Evolutionary conservation across 2,888 invertebrate species (phyloP).

Genomic region (Tipula vernalis): DNA sequence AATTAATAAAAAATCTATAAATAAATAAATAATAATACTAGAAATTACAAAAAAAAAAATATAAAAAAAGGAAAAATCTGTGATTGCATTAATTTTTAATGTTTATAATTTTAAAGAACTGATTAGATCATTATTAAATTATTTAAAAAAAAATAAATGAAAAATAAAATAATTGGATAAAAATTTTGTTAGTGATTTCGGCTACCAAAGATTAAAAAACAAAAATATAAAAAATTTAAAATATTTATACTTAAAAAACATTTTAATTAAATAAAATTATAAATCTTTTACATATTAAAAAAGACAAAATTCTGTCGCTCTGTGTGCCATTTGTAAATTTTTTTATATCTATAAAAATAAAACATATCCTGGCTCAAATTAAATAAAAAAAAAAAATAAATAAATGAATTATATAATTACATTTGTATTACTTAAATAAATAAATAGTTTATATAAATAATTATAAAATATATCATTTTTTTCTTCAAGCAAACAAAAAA

Average conservation of each 20-base stretch:
- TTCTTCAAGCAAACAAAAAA: neutral
- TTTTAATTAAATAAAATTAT: slow-evolving; percentile 31
- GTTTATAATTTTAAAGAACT: slow-evolving; percentile 20
- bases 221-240: slow-evolving; percentile 15
- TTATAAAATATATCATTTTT: neutral
- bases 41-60: slow-evolving; percentile 5
- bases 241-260: slow-evolving; percentile 17
- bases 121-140: slow-evolving; percentile 20
- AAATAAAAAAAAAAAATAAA: slow-evolving; percentile 5
- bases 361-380: slow-evolving; percentile 12
- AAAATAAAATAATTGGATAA: slow-evolving; percentile 10
- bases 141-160: slow-evolving; percentile 13
- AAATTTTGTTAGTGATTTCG: slow-evolving; percentile 17
- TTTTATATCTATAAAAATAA: slow-evolving; percentile 6
- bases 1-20: slow-evolving; percentile 12
- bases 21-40: neutral
- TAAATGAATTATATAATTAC: slow-evolving; percentile 12
- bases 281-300: slow-evolving; percentile 22
- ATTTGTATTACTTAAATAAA: neutral
- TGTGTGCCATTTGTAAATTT: slow-evolving; percentile 12
- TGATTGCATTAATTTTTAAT: slow-evolving; percentile 19
- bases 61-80: slow-evolving; percentile 16
- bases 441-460: neutral
- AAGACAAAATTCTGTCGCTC: slow-evolving; percentile 12
- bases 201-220: slow-evolving; percentile 19